Percentiles rank a stretch among this genome's conserved stretches.
Conservation (phyloP, 2,888 invertebrate species). For the Tanypteryx hageni region DNA sequence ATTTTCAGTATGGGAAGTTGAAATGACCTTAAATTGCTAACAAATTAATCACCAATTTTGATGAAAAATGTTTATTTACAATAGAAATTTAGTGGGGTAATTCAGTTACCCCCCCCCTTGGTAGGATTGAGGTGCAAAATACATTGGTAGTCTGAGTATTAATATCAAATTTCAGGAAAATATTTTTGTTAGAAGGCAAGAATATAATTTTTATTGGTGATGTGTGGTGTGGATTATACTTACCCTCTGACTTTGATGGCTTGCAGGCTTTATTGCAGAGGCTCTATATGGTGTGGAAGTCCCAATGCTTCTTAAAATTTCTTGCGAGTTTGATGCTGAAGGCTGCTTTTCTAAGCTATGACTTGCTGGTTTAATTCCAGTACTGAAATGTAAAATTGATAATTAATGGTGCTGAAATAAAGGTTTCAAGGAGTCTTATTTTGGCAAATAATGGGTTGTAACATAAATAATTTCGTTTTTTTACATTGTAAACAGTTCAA, state of each 20-base stretch:
- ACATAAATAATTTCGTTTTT: no score
- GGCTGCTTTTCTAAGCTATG: slow-evolving; percentile 47
- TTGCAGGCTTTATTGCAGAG: slow-evolving; percentile 48
- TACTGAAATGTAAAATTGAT: neutral
- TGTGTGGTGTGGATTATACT: neutral
- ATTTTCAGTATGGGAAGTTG: no score
- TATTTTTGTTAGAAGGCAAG: no score
- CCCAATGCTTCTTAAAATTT: slow-evolving; percentile 1
- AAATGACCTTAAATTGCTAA: neutral
- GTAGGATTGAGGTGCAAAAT: no score
- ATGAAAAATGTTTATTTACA: no score
- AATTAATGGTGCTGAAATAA: neutral
- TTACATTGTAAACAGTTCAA: no score
- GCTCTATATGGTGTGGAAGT: slow-evolving; percentile 42
- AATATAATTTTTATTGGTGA: neutral
- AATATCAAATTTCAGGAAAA: neutral
- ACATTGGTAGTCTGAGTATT: no score
- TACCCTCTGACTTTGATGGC: slow-evolving; percentile 55
- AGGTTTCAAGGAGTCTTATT: no score
- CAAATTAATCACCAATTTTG: neutral
- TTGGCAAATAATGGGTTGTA: no score
- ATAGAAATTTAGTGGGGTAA: no score
- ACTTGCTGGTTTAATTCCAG: slow-evolving; percentile 49
- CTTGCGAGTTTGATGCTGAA: slow-evolving; percentile 31
- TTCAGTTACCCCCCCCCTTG: no score